Base-by-base conservation (phyloP, 2,113 vertebrate species). In the Nothobranchius furzeri region DNA sequence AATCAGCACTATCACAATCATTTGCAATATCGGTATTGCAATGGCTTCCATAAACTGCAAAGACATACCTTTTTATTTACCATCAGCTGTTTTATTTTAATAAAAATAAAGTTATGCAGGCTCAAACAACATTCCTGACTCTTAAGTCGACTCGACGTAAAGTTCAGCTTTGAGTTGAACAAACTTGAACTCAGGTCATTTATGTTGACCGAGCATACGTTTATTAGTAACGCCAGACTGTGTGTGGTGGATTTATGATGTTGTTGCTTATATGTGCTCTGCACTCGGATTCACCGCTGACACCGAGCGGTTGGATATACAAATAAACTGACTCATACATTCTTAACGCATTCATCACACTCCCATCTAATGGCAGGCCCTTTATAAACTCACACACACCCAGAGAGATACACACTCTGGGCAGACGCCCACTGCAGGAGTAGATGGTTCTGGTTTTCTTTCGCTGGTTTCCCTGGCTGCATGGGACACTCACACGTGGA, bases 401-500 rank as follows among this genome's bases (percentile, higher is more conserved):
- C 30, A 30, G 30, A 30, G 30, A 55, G 46, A 46, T 13, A 79
- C 54, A 60, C 73, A 52, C 68, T 59, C 67, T 17, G 75, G 78
- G 78, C 71, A 55, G 60, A 12, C 37, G 65, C 78, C 78, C 78
- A 72, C 63, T 55, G 57, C 60, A 62, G 60, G 67, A 76, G 83
- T 71, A 50, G 49, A 61, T 59, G 68, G 75, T 56, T 54, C 72
- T 37, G 4, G 36, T 4, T 6, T 37, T 37, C 9, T 40, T 72
- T 61, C 64, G 80, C 64, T 78, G 83, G 83, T 67, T 70, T 76
- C 71, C 47, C 74, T 75, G 82, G 70, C 75, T 76, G 64, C 43
- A 65, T 50, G 25, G 72, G 70, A 85, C 2, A 68, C 78, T 79
- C 83, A 85, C 80, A 85, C 83, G 80, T 85, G 77, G 62, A 81